Percentiles rank a stretch among this genome's conserved stretches.
These are phyloP conservation scores for Ormyrus pomaceus DNA, from an alignment of 2,888 invertebrate species.

Conservation along the genomic window DNA sequence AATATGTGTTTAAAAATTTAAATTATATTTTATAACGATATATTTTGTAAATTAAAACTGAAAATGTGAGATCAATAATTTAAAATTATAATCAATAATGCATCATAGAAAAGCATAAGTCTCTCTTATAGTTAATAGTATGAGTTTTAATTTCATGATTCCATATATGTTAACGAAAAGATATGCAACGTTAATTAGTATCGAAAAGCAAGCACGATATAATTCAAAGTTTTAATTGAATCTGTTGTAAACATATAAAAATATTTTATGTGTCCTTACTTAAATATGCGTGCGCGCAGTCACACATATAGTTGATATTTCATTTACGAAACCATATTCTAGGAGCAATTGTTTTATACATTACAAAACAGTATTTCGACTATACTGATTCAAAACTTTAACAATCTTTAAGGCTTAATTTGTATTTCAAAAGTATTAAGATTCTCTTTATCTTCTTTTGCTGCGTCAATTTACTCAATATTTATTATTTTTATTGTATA, in stretches of 20 bases:
- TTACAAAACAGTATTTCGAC: constrained; percentile 6
- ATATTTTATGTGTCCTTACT: constrained; percentile 41
- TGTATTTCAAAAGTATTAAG: not conserved
- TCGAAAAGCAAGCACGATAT: constrained; percentile 24
- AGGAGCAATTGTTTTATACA: not conserved
- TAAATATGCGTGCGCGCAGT: constrained; percentile 23
- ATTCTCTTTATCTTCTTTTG: no score
- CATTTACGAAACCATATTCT: constrained; percentile 22
- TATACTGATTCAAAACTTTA: constrained; percentile 32
- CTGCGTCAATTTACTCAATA: not conserved
- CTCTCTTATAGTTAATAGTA: no score
- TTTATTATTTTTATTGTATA: constrained; percentile 9
- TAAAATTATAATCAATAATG: no score
- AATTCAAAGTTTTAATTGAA: constrained; percentile 20
- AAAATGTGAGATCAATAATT: no score
- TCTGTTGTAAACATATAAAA: constrained; percentile 47
- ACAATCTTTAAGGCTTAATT: constrained; percentile 34
- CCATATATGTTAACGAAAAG: no score
- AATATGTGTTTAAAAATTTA: no score
- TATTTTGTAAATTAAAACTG: no score
- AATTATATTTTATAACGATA: no score
- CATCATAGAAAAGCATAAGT: no score
- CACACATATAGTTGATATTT: constrained; percentile 33
- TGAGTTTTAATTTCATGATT: no score
- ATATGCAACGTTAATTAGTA: not conserved